phyloP scores from a whole-genome alignment of 2,888 invertebrate species.

The Linhomoeus sp. region DNA sequence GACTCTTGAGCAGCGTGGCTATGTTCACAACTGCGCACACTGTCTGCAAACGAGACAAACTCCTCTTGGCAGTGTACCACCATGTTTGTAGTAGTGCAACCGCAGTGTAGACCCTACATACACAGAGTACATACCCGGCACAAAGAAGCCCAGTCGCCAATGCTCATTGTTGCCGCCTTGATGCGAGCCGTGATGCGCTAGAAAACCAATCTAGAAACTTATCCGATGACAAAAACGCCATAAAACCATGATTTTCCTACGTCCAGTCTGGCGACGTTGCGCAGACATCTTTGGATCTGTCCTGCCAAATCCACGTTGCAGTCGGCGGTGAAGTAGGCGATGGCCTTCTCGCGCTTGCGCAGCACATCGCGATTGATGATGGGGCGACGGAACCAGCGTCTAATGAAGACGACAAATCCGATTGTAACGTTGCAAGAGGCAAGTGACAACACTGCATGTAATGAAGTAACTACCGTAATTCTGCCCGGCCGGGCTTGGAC shows the following conservation, averaged over 20 bases:
- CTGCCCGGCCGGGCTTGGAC: slow-evolving; percentile 45
- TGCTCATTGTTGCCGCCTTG: slow-evolving; percentile 6
- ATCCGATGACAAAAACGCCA: no score
- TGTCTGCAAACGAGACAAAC: slow-evolving; percentile 9
- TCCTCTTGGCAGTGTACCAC: no score
- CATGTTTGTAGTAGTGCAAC: no score
- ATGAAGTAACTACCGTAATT: slow-evolving; percentile 49
- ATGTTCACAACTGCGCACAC: slow-evolving; percentile 9
- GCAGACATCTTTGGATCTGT: slow-evolving; percentile 32
- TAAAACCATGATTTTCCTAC: no score
- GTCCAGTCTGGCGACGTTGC: slow-evolving; percentile 9
- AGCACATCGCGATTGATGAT: slow-evolving; percentile 42
- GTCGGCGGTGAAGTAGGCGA: slow-evolving; percentile 46
- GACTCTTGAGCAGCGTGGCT: slow-evolving; percentile 7
- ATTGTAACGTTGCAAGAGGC: no score
- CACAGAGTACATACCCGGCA: slow-evolving; percentile 5
- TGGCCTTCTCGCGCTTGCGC: slow-evolving; percentile 45
- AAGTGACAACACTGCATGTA: no score
- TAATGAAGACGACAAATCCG: no score
- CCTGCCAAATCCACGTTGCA: slow-evolving; percentile 43
- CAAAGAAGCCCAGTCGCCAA: slow-evolving; percentile 11
- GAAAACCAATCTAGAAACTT: no score
- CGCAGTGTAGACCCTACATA: no score
- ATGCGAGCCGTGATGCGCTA: no score
- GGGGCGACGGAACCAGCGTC: slow-evolving; percentile 50